Base-by-base conservation (phyloP, 2,113 vertebrate species). In the Vulpes vulpes region DNA sequence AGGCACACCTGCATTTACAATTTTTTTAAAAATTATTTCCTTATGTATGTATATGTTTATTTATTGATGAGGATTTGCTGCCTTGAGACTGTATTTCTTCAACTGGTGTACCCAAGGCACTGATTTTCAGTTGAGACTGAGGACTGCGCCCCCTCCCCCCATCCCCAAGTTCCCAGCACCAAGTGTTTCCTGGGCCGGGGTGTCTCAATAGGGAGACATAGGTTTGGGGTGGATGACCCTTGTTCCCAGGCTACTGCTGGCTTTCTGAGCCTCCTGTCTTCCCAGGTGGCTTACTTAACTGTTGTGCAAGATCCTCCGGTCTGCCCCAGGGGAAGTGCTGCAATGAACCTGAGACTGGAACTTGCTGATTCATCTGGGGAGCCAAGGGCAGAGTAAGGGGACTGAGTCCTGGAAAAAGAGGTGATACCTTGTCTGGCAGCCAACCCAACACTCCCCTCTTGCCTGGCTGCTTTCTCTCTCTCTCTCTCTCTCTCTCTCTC, bases 371-470 rank as follows among this genome's bases (percentile, higher is more conserved):
- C 96, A 96, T 96, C 64, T 25, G 30, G 59, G 30, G 76, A 94
- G 78, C 84, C 95, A 97, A 97, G 96, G 97, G 83, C 94, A 97
- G 97, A 80, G 85, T n/a, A 94, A 94, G 94, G 96, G 62, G 91
- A 89, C 35, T 2, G 64, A 89, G 80, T 15, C 23, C 0, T 0
- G n/a, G 65, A 60, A n/a, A 10, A 35, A 67, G 82, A 79, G 57
- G n/a, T 27, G 59, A 51, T 30, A 73, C 53, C 49, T 8, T 8
- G 35, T 25, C 43, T 1, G 7, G 53, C 35, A 65, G 59, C 53
- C 53, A 95, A 67, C n/a, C 22, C 1, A 1, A 53, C 11, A 27
- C 27, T 69, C 49, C n/a, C n/a, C 2, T 86, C 74, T 30, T 7
- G 4, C 55, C 8, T 7, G 57, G 22, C n/a, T 43, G 49, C 10